These are phyloP conservation scores for Cyclina sinensis DNA, from an alignment of 1,140 invertebrate genomes.

Conservation along the genomic window DNA sequence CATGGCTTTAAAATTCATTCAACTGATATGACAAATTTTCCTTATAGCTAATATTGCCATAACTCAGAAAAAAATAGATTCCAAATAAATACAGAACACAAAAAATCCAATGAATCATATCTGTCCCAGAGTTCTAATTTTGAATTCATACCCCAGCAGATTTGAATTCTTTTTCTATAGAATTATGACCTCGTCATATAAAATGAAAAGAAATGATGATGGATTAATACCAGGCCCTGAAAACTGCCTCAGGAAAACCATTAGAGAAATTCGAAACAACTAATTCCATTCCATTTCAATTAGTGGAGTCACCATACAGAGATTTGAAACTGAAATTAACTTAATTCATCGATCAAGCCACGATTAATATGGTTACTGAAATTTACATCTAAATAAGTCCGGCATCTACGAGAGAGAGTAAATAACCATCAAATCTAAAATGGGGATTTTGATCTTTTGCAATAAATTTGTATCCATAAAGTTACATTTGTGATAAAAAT, in stretches of 20 bases:
- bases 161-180: conserved; percentile 59
- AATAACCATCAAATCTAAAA: conserved; percentile 38
- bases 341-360: conserved; percentile 45
- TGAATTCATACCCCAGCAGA: conserved; percentile 49
- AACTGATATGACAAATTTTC: conserved; percentile 32
- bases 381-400: conserved; percentile 62
- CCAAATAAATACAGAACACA: conserved; percentile 20
- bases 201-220: conserved; percentile 57
- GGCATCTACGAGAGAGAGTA: conserved; percentile 33
- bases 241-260: conserved; percentile 32
- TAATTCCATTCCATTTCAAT: conserved; percentile 61
- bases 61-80: conserved; percentile 31
- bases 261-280: conserved; percentile 52
- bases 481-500: conserved; percentile 62
- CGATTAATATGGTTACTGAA: conserved; percentile 50
- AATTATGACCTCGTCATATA: conserved; percentile 57
- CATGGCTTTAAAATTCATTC: conserved; percentile 12
- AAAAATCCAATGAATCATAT: conserved; percentile 33
- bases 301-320: conserved; percentile 32
- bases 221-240: conserved; percentile 14
- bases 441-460: conserved; percentile 22
- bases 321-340: conserved; percentile 59
- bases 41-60: conserved; percentile 27
- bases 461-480: conserved; percentile 55
- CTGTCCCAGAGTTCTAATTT: conserved; percentile 33